Percentiles rank a stretch among this genome's conserved stretches.
phyloP scores from a whole-genome alignment of 1,140 invertebrate species.

The Drosophila azteca region DNA sequence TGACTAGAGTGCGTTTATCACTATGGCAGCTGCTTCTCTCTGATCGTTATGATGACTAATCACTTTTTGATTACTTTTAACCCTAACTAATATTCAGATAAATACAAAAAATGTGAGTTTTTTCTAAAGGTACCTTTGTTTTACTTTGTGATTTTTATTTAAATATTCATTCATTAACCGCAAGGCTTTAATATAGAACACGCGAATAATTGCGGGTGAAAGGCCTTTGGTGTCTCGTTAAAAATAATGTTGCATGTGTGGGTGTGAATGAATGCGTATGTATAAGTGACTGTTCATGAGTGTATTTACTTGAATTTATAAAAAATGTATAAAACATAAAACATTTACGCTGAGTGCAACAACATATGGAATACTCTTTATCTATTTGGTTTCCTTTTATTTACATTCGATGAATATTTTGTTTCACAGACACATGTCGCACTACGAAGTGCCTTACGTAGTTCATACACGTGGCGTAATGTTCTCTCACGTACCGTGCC shows the following conservation, averaged over 20 bases:
- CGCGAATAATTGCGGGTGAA: conserved; percentile 7
- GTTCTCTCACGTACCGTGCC: too few relatives aligned
- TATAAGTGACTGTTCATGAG: too few relatives aligned
- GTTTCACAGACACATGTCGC: conserved; percentile 26
- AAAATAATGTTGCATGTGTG: neutral
- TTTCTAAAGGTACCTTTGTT: conserved; percentile 18
- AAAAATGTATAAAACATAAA: too few relatives aligned
- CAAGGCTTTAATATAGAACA: neutral
- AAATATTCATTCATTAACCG: too few relatives aligned
- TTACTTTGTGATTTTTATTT: conserved; percentile 16
- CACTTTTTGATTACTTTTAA: neutral
- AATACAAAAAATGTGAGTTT: conserved; percentile 13
- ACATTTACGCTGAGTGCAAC: too few relatives aligned
- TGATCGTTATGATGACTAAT: too few relatives aligned
- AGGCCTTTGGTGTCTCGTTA: neutral
- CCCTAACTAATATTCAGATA: conserved; percentile 6
- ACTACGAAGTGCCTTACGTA: conserved; percentile 22
- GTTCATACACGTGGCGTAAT: too few relatives aligned
- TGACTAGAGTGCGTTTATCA: conserved; percentile 34
- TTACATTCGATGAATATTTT: too few relatives aligned
- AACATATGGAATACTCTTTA: too few relatives aligned
- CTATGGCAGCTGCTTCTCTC: conserved; percentile 6
- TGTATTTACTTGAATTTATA: too few relatives aligned
- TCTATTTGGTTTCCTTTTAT: too few relatives aligned
- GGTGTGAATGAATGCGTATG: too few relatives aligned